Evolutionary conservation across 2,888 invertebrate species (phyloP), one percentile per base, ranked within the genome.

Genomic region (Amaurobius ferox): DNA sequence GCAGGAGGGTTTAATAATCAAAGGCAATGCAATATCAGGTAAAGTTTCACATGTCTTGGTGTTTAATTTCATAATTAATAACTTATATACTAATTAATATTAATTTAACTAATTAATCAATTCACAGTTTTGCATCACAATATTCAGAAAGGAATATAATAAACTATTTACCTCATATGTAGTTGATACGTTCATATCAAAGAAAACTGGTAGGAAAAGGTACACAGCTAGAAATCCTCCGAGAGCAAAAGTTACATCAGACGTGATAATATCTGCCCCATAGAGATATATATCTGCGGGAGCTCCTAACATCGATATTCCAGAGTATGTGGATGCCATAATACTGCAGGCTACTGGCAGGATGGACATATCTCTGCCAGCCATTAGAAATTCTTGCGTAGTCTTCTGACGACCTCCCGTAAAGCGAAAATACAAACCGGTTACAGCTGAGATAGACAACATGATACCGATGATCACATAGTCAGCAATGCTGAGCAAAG

Each of bases 261-360:
- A 94, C 26, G 95, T 92, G 16, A 95, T 93, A 91, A 97, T 96
- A 90, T 95, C 94, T 88, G 95, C 94, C 73, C 97, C 97, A 90
- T 93, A 95, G 89, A 94, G 94, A 91, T 97, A 97, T 90, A 94
- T 95, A 91, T 98, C 97, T 72, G 95, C 94, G 39, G 96, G 95
- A 1, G 97, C 95, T 19, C 97, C 97, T 13, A 98, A 92, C 1
- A 79, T 11, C 3, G 62, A 95, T 74, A 64, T 94, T 35, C 97
- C 96, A 0, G 97, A 97, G 95, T 97, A 96, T 91, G 97, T 97
- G 39, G 96, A 96, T 16, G 97, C 96, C 95, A 97, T 96, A 80
- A 97, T 91, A 2, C 96, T 96, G 88, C 97, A 95, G 1, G 96
- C 95, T 0, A 97, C 96, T 0, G 97, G 96, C 5, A 93, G 90